Base-by-base conservation (phyloP, 2,797 vertebrate species). In the Pangasius larnaudii region DNA sequence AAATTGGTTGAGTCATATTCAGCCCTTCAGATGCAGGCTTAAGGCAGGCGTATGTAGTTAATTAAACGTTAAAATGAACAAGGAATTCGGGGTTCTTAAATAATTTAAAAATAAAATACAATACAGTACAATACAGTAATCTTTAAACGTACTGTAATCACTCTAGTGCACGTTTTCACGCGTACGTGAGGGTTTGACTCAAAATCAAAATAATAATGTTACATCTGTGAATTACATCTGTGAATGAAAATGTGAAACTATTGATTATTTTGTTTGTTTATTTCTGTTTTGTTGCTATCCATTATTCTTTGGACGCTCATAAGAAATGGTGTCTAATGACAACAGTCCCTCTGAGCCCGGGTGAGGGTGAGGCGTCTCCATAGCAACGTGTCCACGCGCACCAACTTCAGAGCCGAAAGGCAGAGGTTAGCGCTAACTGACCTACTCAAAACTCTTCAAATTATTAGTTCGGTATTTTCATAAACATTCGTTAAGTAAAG, bases 341-440 rank as follows among this genome's bases (percentile, higher is more conserved):
- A 75, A 80, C 84, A 83, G 9, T 51, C 5, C 65, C 89, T 46
- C 74, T 13, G 24, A 74, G 53, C n/a, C 24, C 81, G 71, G 67
- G 27, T 24, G 88, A 67, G 36, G 33, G 27, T 24, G 88, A 67
- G 36, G 33, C 51, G 93, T 94, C 91, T 82, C 93, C 84, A 93
- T 91, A 91, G 92, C 87, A 88, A 93, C 89, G 89, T 42, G 85
- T 93, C 88, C 49, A 90, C 58, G 71, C 78, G 79, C 86, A 84
- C 74, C 8, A 75, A 77, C 78, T 63, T 72, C n/a, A 49, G 24
- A 36, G 53, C 10, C 24, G 51, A 79, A 51, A 11, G 51, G 3
- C 51, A 10, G 33, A 77, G n/a, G 19, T 79, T 36, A 79, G 51
- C 33, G 19, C 5, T 59, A 1, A 1, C 10, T 51, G 27, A n/a